Base-by-base conservation (phyloP, 2,888 invertebrate genomes). In the Agonopterix subpropinquella region DNA sequence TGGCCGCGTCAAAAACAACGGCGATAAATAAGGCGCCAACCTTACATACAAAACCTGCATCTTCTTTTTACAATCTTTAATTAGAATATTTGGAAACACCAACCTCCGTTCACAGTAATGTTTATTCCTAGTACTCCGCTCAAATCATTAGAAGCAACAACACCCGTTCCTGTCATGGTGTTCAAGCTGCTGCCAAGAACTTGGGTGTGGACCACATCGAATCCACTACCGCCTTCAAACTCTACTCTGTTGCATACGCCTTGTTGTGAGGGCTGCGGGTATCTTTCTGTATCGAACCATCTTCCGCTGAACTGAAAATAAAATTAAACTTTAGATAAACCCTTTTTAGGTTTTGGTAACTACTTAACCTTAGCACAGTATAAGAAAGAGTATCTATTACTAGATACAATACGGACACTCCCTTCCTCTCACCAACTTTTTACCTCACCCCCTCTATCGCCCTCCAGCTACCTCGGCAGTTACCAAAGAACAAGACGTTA, bases 241-340 rank as follows among this genome's bases (percentile, higher is more conserved):
- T 85, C 78, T 0, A 91, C 91, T 1, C 90, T 90, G 28, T 90
- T 89, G 62, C 93, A 93, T 58, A 90, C 87, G 0, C 92, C 92
- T 2, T 77, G 79, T 74, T 92, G 91, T 60, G 89, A 89, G 0
- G 89, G 50, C 44, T 90, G 87, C 47, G 92, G 92, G 64, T 92
- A 93, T 55, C 90, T 87, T 56, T 90, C 90, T 2, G 89, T 86
- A 73, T 93, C 92, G 62, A 89, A 90, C 93, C 93, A 93, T 61
- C 85, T 86, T 44, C 79, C 80, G 1, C 72, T 53, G 49, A 75
- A 83, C 83, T 84, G 62, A 1, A 61, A 61, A 49, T 46, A 36
- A 39, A 46, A 53, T 39, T 39, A 39, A 39, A 39, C 39, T 11
- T 39, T 10, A 39, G 10, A 39, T 39, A 4, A n/a, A n/a, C n/a